A percentile compares a stretch with the other conserved stretches of the same genome.
phyloP scores from a whole-genome alignment of 2,797 vertebrate genomes.

The Orestias chungarensis region DNA sequence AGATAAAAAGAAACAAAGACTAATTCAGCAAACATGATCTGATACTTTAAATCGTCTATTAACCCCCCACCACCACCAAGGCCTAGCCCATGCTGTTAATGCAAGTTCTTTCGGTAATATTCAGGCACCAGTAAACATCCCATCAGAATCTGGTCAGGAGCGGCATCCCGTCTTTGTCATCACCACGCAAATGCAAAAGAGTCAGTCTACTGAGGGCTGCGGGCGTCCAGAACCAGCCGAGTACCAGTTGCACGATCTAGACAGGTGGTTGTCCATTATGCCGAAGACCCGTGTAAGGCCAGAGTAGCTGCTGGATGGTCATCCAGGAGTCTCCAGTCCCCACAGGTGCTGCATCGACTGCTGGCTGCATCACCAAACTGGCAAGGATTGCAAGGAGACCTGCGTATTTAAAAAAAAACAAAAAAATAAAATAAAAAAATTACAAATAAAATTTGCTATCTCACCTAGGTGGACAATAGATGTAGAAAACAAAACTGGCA shows the following conservation, averaged over 20 bases:
- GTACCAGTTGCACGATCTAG: conserved; percentile 57
- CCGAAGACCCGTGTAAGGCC: conserved; percentile 88
- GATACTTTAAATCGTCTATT: conserved; percentile 57
- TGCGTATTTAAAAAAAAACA: conserved; percentile 20
- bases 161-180: conserved; percentile 6
- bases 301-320: conserved; percentile 90
- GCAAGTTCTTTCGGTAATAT: conserved; percentile 35
- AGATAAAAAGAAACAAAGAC: conserved; percentile 35
- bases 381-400: conserved; percentile 86
- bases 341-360: conserved; percentile 86
- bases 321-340: conserved; percentile 89
- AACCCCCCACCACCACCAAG: conserved; percentile 44
- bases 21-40: conserved; percentile 62
- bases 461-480: too few relatives aligned
- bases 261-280: conserved; percentile 90
- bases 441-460: too few relatives aligned
- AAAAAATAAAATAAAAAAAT: too few relatives aligned
- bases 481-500: too few relatives aligned
- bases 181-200: conserved; percentile 13
- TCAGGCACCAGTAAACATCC: conserved; percentile 59
- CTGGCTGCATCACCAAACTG: conserved; percentile 87
- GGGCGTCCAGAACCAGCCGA: conserved; percentile 8
- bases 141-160: conserved; percentile 26
- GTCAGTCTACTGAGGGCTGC: conserved; percentile 24
- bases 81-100: conserved; percentile 33